A percentile compares a stretch with the other conserved stretches of the same genome.
These are phyloP conservation scores for Enteromius fasciolatus DNA, from an alignment of 2,797 vertebrate genomes.

Conservation along the genomic window DNA sequence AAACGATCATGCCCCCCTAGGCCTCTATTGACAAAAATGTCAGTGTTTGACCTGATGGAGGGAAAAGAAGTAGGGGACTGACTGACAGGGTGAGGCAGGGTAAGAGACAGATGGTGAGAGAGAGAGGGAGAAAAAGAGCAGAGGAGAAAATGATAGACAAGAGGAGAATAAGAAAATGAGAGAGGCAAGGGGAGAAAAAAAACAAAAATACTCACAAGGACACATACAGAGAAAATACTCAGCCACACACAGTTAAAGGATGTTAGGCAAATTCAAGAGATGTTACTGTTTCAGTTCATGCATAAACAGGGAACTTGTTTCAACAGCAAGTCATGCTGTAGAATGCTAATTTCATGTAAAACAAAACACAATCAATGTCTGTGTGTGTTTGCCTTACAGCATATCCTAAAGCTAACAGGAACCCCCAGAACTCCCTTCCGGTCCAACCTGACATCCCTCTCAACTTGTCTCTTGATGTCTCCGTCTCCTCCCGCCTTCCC, in stretches of 20 bases:
- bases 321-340: not conserved
- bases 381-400: constrained; percentile 11
- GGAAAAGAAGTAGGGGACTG: constrained; percentile 24
- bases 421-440: constrained; percentile 26
- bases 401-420: constrained; percentile 17
- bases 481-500: not conserved
- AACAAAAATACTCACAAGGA: constrained; percentile 3
- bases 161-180: constrained; percentile 18
- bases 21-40: constrained; percentile 46
- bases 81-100: constrained; percentile 36
- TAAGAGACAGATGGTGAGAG: constrained; percentile 19
- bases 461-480: constrained; percentile 7
- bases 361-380: not conserved
- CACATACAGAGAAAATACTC: not conserved
- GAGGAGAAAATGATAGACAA: constrained; percentile 7
- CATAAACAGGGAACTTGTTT: constrained; percentile 23
- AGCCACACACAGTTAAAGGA: constrained; percentile 1
- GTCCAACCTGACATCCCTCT: constrained; percentile 8
- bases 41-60: constrained; percentile 49
- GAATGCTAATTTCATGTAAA: constrained; percentile 18
- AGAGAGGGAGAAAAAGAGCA: constrained; percentile 11
- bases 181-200: not conserved
- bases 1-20: constrained; percentile 19
- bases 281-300: not conserved
- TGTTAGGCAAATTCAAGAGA: constrained; percentile 10